Percentiles rank a stretch among this genome's conserved stretches.
Conservation (phyloP, 2,797 vertebrate genomes). For the Aeoliscus strigatus region DNA sequence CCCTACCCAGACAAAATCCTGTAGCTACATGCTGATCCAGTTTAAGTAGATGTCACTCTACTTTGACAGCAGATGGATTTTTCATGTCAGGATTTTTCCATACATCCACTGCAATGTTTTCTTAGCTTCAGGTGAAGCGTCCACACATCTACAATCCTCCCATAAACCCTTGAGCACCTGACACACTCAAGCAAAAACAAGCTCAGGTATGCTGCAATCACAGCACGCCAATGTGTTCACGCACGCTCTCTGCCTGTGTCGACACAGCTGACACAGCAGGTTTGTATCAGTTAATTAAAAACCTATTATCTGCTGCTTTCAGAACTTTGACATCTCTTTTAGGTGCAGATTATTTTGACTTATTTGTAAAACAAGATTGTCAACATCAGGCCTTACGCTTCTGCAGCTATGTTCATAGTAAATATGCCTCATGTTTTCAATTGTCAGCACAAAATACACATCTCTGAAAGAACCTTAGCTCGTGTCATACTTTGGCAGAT, state of each 20-base stretch:
- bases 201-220: conserved; percentile 26
- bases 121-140: conserved; percentile 29
- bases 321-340: no score
- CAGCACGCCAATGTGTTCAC: background rate
- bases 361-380: no score
- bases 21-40: conserved; percentile 38
- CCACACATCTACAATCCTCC: conserved; percentile 28
- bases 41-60: conserved; percentile 21
- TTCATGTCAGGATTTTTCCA: conserved; percentile 11
- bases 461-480: no score
- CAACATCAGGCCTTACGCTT: no score
- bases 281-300: no score
- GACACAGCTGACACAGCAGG: background rate
- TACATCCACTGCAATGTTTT: conserved; percentile 19
- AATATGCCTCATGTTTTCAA: no score
- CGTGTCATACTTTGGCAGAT: no score
- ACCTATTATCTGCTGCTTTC: no score
- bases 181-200: conserved; percentile 32
- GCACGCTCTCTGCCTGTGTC: background rate
- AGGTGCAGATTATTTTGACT: no score
- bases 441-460: no score
- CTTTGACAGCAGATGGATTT: conserved; percentile 15
- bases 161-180: conserved; percentile 21
- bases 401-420: no score
- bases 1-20: conserved; percentile 15